Evolutionary conservation across 1,140 invertebrate species (phyloP), one percentile per base, ranked within the genome.

Genomic region (Trichomalopsis sarcophagae): DNA sequence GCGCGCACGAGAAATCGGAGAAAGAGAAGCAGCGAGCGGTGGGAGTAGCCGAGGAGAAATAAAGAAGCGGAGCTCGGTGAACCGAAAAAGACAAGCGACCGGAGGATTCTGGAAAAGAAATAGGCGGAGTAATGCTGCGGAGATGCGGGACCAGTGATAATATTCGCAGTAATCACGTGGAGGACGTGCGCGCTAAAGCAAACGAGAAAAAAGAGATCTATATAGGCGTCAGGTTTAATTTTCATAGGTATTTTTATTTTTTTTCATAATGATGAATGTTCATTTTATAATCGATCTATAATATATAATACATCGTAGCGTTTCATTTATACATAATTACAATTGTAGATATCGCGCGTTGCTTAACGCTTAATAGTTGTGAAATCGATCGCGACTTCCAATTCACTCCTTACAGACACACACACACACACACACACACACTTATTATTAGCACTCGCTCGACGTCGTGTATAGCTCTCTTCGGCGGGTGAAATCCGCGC

Each of bases 221-320:
- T 69, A 27, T 33, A 85, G n/a, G 82, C 84, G 87, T 84, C 82
- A 87, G 82, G 50, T 85, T 87, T 90, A 89, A 89, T 90, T 92
- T 93, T 89, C 87, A 91, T 93, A 92, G 90, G 88, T 92, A 92
- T 91, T 93, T 86, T 68, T 71, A 82, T 86, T 82, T 50, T 77
- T 77, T 66, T 86, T 92, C 89, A 91, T 93, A 92, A 92, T 93
- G 90, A 93, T 93, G 92, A 91, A 90, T 92, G 92, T 92, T 92
- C 89, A 88, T 91, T 85, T 92, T 92, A 93, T 93, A 93, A 93
- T 93, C 91, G 91, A 92, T 93, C 92, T 93, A 93, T 93, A 93
- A 93, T 93, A 93, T 93, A 86, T 86, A 86, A 86, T 86, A 93
- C 92, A 93, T 92, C 91, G 91, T 93, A 93, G 92, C 92, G 90